Percentiles rank a stretch among this genome's conserved stretches.
Evolutionary conservation across 1,140 invertebrate genomes (phyloP).

Genomic region (Diprion similis): DNA sequence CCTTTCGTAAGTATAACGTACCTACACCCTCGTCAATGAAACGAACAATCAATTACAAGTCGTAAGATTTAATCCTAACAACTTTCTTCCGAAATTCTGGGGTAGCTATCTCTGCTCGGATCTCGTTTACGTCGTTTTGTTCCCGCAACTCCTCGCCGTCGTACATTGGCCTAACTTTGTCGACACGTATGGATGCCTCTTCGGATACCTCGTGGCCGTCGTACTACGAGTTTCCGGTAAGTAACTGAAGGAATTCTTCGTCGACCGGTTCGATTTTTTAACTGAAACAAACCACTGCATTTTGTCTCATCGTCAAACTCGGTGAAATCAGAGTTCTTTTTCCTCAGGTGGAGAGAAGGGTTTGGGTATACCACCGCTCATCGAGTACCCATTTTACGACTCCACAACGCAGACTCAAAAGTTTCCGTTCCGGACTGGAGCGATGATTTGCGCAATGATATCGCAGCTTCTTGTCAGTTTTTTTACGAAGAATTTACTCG

Average conservation of each 20-base stretch:
- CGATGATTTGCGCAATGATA: slow-evolving; percentile 69
- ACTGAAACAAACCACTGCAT: slow-evolving; percentile 13
- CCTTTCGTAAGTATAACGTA: slow-evolving; percentile 68
- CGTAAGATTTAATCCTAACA: background rate
- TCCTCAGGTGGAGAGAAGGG: slow-evolving; percentile 68
- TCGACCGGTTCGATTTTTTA: slow-evolving; percentile 12
- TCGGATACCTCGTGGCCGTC: slow-evolving; percentile 71
- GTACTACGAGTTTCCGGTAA: slow-evolving; percentile 71
- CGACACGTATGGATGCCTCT: slow-evolving; percentile 82
- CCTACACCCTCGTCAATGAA: background rate
- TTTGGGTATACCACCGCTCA: slow-evolving; percentile 67
- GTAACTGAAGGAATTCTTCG: slow-evolving; percentile 19
- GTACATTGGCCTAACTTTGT: slow-evolving; percentile 72
- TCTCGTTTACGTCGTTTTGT: slow-evolving; percentile 82
- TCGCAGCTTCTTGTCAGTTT: slow-evolving; percentile 66
- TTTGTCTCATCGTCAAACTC: slow-evolving; percentile 20
- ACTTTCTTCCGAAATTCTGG: background rate
- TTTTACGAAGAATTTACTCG: slow-evolving; percentile 64
- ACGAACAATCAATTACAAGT: slow-evolving; percentile 14
- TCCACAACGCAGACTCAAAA: slow-evolving; percentile 61
- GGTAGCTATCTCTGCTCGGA: slow-evolving; percentile 75
- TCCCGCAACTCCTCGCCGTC: slow-evolving; percentile 83
- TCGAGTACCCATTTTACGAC: slow-evolving; percentile 71
- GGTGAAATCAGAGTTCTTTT: slow-evolving; percentile 14
- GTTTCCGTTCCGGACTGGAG: slow-evolving; percentile 68